phyloP scores from a whole-genome alignment of 2,888 invertebrate genomes.

The Apotomis betuletana region DNA sequence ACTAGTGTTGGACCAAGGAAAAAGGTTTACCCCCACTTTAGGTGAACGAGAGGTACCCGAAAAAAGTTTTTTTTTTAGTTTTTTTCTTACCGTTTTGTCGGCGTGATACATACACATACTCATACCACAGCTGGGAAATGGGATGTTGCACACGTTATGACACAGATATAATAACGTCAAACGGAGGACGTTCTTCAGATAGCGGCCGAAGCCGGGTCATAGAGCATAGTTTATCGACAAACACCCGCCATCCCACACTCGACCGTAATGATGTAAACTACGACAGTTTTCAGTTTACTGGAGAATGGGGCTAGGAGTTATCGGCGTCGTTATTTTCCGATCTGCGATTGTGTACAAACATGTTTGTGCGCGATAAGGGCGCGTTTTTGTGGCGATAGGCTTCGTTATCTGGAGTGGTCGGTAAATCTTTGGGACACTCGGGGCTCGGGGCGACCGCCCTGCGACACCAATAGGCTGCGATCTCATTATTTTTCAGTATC shows the following conservation, averaged over 20 bases:
- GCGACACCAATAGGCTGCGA: no score
- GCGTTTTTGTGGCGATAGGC: conserved; percentile 1
- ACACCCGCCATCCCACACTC: conserved; percentile 1
- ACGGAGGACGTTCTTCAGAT: conserved; percentile 38
- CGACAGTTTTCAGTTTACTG: neutral
- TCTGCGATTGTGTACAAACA: conserved; percentile 41
- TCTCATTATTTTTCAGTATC: neutral
- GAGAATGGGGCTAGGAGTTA: conserved; percentile 20
- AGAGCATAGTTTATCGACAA: conserved; percentile 31
- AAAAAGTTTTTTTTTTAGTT: no score
- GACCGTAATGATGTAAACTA: neutral
- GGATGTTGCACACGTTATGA: neutral
- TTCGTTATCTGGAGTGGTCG: conserved; percentile 12
- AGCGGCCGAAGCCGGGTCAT: conserved; percentile 21
- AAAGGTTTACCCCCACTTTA: no score
- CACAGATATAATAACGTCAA: conserved; percentile 14
- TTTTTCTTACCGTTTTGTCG: no score
- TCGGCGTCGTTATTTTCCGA: conserved; percentile 37
- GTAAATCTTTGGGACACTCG: neutral
- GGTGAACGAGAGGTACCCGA: no score
- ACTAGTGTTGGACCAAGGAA: no score
- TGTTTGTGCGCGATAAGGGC: conserved; percentile 24
- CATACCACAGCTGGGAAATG: neutral
- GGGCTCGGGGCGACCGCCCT: neutral
- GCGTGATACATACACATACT: no score